Base-by-base conservation (phyloP, 2,797 vertebrate genomes). In the Sebastes taczanowskii region DNA sequence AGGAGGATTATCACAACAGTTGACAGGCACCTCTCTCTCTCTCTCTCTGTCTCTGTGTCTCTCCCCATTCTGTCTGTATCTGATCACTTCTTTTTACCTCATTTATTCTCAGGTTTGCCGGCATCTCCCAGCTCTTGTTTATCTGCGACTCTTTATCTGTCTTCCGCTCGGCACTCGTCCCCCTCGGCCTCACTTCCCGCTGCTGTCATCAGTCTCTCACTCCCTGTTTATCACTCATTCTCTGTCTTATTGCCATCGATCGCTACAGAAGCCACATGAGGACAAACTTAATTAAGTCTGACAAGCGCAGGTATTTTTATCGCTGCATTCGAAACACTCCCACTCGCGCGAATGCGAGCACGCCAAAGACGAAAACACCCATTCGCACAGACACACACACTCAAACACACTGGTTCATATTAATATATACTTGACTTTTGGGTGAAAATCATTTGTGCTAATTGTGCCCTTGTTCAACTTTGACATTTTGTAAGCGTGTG, bases 251-350 rank as follows among this genome's bases (percentile, higher is more conserved):
- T 88, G 82, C 78, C 63, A 89, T 92, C 23, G 88, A 93, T 92
- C 32, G 83, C 77, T 46, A 76, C 71, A 56, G 79, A 82, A 82
- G 80, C 90, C 77, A 82, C 85, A 85, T 20, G 81, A 86, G 85
- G 77, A 85, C 85, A 89, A 85, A 89, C 77, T 86, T 92, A 91
- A 94, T 94, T 90, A 90, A 83, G 82, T 83, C 91, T 89, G 91
- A 94, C 87, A 91, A 89, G 81, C 23, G 29, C 71, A 86, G 81
- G 81, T 94, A 92, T 92, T 92, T 93, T 92, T 90, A 91, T 89
- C 65, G 9, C 59, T 9, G 67, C 49, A 84, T 77, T 72, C n/a
- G 10, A 78, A 86, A 76, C 56, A 60, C 75, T 42, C 66, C 58
- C 70, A 55, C 55, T 16, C 23, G 14, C 4, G 3, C 53, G 74